Evolutionary conservation across 2,888 invertebrate genomes (phyloP), one percentile per base, ranked within the genome.

Genomic region (Sarcophaga variegata): DNA sequence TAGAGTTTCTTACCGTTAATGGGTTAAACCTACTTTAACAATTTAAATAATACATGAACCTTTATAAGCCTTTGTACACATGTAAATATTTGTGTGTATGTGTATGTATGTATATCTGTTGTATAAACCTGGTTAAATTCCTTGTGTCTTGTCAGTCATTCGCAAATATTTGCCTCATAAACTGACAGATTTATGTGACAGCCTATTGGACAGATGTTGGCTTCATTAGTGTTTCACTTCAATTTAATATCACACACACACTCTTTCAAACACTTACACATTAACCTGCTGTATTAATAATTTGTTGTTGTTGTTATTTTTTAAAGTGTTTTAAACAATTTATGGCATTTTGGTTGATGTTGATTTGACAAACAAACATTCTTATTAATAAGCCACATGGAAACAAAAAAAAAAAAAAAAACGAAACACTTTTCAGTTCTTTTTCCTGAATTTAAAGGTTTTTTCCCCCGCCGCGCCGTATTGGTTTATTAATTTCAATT

Each of bases 131-230:
- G 79, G 22, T 79, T 64, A 74, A 79, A 79, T 83, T 79, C 47
- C 72, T 37, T 81, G 59, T 64, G 12, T 83, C 79, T 80, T 83
- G 72, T 90, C 89, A 89, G 84, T 87, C 88, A 88, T 76, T 89
- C 90, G 88, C 59, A 81, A 77, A 80, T 70, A 83, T 88, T 85
- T 88, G 81, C 71, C 83, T 87, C 88, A 84, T 86, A 88, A 88
- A 86, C 76, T 86, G 87, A 87, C 88, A 87, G 84, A 82, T 88
- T 88, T 88, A 88, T 89, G 87, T 82, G 87, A 86, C 88, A 87
- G 84, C 84, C 76, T 76, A 70, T 71, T 80, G 78, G 78, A 85
- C 83, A 83, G 83, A 83, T 86, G 86, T 86, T 83, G 78, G 86
- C 83, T 86, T 83, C 83, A 86, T 86, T 86, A 86, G 77, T 72